phyloP scores from a whole-genome alignment of 2,113 vertebrate genomes.

The Corythaixoides concolor region DNA sequence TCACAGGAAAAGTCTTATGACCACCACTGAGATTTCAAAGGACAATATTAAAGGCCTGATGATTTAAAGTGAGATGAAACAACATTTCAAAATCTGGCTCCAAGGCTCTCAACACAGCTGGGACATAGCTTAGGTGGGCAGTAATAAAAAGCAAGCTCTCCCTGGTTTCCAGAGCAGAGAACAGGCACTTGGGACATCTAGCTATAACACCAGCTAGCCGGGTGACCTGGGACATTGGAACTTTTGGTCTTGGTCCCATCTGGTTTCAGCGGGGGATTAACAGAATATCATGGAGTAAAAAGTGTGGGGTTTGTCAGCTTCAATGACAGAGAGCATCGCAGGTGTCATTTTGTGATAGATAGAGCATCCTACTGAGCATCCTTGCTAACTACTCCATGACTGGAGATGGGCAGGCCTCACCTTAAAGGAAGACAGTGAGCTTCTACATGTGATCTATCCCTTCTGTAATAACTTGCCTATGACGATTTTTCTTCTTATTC shows the following conservation, averaged over 20 bases:
- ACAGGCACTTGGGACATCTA: background rate
- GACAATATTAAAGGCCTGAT: background rate
- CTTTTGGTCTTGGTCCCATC: background rate
- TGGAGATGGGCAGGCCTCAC: background rate
- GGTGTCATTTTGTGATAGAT: background rate
- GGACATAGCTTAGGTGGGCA: background rate
- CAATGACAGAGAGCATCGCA: background rate
- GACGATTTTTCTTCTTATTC: background rate
- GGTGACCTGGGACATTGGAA: background rate
- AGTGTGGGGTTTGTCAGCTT: fast-evolving
- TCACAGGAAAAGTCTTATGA: background rate
- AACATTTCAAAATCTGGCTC: background rate
- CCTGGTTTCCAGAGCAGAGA: background rate
- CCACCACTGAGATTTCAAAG: background rate
- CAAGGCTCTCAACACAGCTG: background rate
- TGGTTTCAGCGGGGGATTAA: background rate
- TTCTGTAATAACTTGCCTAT: background rate
- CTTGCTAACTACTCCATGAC: fast-evolving
- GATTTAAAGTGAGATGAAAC: background rate
- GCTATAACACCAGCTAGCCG: background rate
- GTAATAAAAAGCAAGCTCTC: background rate
- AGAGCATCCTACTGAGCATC: background rate
- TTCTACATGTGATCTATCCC: background rate
- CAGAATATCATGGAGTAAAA: background rate
- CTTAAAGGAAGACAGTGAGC: background rate